These are phyloP conservation scores for Pteruthius melanotis DNA, from an alignment of 2,113 vertebrate genomes.

Conservation along the genomic window DNA sequence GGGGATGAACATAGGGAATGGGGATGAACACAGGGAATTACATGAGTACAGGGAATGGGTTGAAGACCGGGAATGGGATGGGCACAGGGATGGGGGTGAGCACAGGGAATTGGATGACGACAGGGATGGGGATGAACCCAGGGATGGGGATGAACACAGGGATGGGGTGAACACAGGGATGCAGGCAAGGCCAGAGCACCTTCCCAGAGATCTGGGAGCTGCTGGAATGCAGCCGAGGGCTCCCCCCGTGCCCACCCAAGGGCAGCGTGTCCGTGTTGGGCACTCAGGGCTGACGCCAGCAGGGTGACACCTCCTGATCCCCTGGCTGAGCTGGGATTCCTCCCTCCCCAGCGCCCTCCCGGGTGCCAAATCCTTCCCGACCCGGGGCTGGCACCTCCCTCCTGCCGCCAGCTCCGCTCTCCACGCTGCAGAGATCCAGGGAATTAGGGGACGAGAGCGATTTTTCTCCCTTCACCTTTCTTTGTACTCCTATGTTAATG, in stretches of 20 bases:
- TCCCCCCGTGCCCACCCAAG: rapidly evolving
- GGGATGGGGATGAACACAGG: background rate
- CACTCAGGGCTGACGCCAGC: rapidly evolving
- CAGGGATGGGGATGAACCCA: no score
- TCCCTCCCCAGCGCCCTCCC: background rate
- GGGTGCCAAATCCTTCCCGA: background rate
- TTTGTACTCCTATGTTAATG: background rate
- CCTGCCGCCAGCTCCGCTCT: rapidly evolving
- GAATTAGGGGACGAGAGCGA: background rate
- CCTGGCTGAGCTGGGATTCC: rapidly evolving
- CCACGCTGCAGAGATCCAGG: background rate
- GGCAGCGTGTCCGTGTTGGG: rapidly evolving
- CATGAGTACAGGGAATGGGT: no score
- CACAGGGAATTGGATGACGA: background rate
- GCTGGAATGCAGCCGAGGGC: background rate
- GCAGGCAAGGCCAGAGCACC: rapidly evolving
- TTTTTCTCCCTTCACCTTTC: background rate
- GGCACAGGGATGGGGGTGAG: background rate
- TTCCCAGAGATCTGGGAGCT: background rate
- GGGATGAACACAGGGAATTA: no score
- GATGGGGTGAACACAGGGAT: background rate
- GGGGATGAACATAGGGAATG: background rate
- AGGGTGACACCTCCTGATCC: background rate
- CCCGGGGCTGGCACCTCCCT: background rate
- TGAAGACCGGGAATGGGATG: background rate